Evolutionary conservation across 2,113 vertebrate genomes (phyloP), one percentile per base, ranked within the genome.

Genomic region (Platysternon megacephalum): DNA sequence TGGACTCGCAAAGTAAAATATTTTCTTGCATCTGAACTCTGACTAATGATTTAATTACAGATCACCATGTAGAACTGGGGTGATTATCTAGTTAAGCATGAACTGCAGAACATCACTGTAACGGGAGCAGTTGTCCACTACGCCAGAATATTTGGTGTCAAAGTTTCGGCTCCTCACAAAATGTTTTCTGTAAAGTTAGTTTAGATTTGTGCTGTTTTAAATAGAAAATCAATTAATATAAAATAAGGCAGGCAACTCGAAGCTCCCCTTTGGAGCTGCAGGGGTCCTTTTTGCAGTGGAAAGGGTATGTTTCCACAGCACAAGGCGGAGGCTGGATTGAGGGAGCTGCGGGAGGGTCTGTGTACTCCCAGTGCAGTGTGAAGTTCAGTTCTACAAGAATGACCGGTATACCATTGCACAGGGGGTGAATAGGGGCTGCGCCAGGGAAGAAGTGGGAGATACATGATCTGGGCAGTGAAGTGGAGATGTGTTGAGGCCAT

Each of bases 41-140:
- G 94, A 96, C 96, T 96, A 96, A 97, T 86, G 94, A 80, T 87
- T 96, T 97, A 96, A 97, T 97, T 97, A 94, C 46, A 93, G 87
- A 97, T 96, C 24, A 10, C 83, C 91, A 88, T 88, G 35, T 89
- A 2, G 52, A 93, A 49, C 82, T 80, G 21, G 5, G 0, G 65
- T 85, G 91, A 90, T 96, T 92, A 96, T 92, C 90, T 93, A 93
- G 61, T 16, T 93, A 97, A 94, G 65, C 93, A 87, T 11, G 7
- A 82, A 80, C 12, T 42, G 92, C 88, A 96, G 85, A 87, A 85
- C 19, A 83, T 39, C 28, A 42, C 44, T 39, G 2, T 44, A 0
- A 1, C 90, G 88, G 89, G 74, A 97, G 76, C 87, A 12, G 95
- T 94, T 96, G 79, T 48, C 65, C 55, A 78, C 86, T 94, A 95